phyloP scores from a whole-genome alignment of 2,797 vertebrate species.

The Bryconaethiops microstoma region DNA sequence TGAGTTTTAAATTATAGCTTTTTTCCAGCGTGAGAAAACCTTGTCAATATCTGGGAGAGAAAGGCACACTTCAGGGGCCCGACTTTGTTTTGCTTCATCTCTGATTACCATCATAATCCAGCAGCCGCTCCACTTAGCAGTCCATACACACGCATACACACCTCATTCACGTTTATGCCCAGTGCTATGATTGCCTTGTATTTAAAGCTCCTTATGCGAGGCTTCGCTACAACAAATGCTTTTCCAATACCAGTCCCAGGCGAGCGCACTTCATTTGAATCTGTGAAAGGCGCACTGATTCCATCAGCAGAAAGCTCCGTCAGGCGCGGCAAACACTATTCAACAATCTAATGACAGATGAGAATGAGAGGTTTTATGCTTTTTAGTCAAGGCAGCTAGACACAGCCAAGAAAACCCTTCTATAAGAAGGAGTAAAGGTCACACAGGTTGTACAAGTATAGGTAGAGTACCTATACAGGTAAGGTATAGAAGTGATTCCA shows the following conservation, averaged over 20 bases:
- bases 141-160: constrained; percentile 53
- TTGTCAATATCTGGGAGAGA: constrained; percentile 54
- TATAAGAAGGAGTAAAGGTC: neutral
- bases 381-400: constrained; percentile 5
- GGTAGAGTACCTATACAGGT: too few species aligned
- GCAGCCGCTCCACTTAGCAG: constrained; percentile 77
- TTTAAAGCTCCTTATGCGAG: constrained; percentile 81
- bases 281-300: constrained; percentile 82
- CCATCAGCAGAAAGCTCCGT: constrained; percentile 82
- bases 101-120: constrained; percentile 84
- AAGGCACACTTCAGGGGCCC: constrained; percentile 69
- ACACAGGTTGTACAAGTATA: neutral
- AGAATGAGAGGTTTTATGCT: neutral
- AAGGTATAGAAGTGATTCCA: neutral
- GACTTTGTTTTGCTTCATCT: constrained; percentile 84
- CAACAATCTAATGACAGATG: constrained; percentile 67
- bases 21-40: constrained; percentile 59
- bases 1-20: constrained; percentile 81
- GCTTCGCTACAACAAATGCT: constrained; percentile 80
- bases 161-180: constrained; percentile 69
- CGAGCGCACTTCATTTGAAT: constrained; percentile 84
- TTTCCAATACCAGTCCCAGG: constrained; percentile 85
- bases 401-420: neutral
- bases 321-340: constrained; percentile 74
- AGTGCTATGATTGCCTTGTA: constrained; percentile 81